Evolutionary conservation across 2,888 invertebrate genomes (phyloP), one percentile per base, ranked within the genome.

Genomic region (Luperina nickerlii): DNA sequence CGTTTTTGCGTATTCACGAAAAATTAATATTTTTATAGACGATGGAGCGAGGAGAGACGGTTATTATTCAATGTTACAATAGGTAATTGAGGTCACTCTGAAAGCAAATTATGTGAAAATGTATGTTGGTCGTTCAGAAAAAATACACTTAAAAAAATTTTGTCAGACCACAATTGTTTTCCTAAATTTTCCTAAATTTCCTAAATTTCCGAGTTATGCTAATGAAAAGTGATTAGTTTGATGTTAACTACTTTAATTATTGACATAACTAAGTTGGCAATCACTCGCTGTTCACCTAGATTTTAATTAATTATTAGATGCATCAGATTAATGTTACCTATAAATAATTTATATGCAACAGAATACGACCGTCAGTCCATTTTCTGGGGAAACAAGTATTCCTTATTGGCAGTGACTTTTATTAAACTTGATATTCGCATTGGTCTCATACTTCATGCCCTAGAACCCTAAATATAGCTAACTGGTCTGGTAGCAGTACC

Each of bases 211-310:
- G 67, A 83, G 65, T n/a, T 66, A 81, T 63, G 72, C 42, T 63
- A 85, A 83, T 85, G 32, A 18, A 74, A 51, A 74, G 38, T 65
- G 65, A 75, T 81, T 65, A 54, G 9, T 68, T 65, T 42, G 9
- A 79, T 62, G 66, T 69, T 48, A 65, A 83, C 57, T 1, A 54
- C 65, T 72, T 75, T 65, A 72, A 85, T 72, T 80, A 81, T 85
- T 76, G 81, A 57, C 85, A 81, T 38, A 76, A 73, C 85, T 76
- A 42, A 32, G 65, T 69, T 15, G 42, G 76, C 45, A 54, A 66
- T 54, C 45, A 38, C n/a, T 42, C 32, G 45, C 24, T 60, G 20
- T 51, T 68, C 27, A 74, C 27, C 82, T 57, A 66, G 54, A 73
- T 62, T 81, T 54, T n/a, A 48, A 69, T 75, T 11, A 51, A 60